Evolutionary conservation across 2,797 vertebrate genomes (phyloP).

Genomic region (Molothrus aeneus): DNA sequence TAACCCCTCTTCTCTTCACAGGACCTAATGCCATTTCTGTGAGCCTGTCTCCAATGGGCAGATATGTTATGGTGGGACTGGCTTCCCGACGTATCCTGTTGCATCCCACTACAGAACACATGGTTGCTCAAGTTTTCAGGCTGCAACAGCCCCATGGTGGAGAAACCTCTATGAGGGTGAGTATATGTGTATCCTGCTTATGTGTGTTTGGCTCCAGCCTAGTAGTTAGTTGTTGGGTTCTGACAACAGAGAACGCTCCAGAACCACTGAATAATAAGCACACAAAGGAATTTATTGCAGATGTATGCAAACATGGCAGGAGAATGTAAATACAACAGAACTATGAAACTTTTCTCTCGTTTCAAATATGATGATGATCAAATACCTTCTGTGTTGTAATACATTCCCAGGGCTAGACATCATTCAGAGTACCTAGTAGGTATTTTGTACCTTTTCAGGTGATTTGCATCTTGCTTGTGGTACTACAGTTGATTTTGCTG

Average conservation of each 20-base stretch:
- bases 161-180: slow-evolving; percentile 97
- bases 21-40: slow-evolving; percentile 98
- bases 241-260: neutral
- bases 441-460: neutral
- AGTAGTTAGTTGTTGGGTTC: neutral
- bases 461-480: neutral
- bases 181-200: slow-evolving; percentile 22
- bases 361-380: neutral
- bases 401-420: neutral
- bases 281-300: neutral
- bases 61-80: slow-evolving; percentile 97
- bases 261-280: neutral
- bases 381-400: neutral
- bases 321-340: neutral
- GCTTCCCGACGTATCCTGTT: slow-evolving; percentile 95
- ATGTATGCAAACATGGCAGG: neutral
- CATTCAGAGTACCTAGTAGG: neutral
- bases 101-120: slow-evolving; percentile 97
- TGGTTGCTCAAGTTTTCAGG: slow-evolving; percentile 99
- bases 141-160: slow-evolving; percentile 97
- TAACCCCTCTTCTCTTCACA: slow-evolving; percentile 60
- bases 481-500: neutral
- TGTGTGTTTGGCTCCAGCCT: neutral
- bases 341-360: neutral
- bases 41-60: slow-evolving; percentile 96